phyloP scores from a whole-genome alignment of 2,797 vertebrate species.

The Xyrichtys novacula region DNA sequence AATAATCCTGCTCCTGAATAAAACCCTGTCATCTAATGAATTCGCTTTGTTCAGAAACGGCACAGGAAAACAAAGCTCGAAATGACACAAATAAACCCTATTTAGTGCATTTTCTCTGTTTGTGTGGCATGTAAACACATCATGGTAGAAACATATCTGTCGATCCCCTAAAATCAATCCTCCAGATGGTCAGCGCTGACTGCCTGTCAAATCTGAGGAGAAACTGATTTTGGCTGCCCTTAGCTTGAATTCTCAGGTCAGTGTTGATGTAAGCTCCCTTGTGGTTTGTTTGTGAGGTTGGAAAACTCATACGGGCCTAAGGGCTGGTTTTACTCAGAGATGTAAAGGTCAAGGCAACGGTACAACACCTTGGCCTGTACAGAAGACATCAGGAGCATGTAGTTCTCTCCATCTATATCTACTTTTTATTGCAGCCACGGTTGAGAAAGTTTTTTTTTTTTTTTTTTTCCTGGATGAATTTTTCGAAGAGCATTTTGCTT shows the following conservation, averaged over 20 bases:
- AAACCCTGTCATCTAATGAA: constrained; percentile 22
- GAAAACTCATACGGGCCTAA: constrained; percentile 39
- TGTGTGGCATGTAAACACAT: neutral
- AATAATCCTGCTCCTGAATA: constrained; percentile 13
- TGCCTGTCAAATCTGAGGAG: constrained; percentile 17
- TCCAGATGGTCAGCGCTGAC: constrained; percentile 24
- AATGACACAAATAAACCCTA: constrained; percentile 10
- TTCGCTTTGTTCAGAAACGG: constrained; percentile 31
- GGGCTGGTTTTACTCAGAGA: constrained; percentile 52
- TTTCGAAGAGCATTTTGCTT: neutral
- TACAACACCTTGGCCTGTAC: constrained; percentile 41
- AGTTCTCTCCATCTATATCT: neutral
- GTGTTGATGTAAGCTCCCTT: constrained; percentile 51
- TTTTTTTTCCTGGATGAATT: neutral
- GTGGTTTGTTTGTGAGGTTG: constrained; percentile 30
- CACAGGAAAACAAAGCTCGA: neutral
- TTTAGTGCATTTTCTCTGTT: neutral
- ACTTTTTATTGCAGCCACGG: neutral
- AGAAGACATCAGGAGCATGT: constrained; percentile 29
- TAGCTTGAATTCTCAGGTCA: constrained; percentile 49
- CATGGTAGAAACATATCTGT: constrained; percentile 1
- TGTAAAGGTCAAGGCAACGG: constrained; percentile 62
- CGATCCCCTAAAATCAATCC: constrained; percentile 7
- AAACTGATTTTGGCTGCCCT: constrained; percentile 45
- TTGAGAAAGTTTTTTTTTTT: neutral